A percentile compares a stretch with the other conserved stretches of the same genome.
Conservation (phyloP, 2,113 vertebrate species). For the Arvicanthis niloticus region DNA sequence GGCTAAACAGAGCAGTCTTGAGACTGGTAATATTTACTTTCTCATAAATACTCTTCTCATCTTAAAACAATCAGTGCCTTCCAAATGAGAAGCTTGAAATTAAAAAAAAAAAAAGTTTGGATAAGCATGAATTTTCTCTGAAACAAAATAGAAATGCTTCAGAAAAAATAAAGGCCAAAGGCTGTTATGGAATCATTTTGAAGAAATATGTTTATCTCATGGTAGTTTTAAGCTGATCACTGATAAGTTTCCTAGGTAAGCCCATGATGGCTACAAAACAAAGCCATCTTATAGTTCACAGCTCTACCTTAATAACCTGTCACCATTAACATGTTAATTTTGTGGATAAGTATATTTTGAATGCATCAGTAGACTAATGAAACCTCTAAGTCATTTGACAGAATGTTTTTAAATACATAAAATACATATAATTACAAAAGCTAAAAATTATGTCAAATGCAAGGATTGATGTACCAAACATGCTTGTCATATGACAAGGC, state of each 20-base stretch:
- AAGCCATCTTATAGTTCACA: fast-evolving
- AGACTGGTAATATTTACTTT: conserved; percentile 52
- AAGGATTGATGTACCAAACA: not conserved
- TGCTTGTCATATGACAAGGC: not conserved
- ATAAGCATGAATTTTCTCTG: conserved; percentile 70
- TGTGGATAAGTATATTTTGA: not conserved
- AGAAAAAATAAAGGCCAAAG: conserved; percentile 63
- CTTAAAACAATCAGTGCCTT: conserved; percentile 70
- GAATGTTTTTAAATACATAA: conserved; percentile 30
- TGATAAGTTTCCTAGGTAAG: not conserved
- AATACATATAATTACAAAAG: conserved; percentile 18
- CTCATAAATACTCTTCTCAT: conserved; percentile 73
- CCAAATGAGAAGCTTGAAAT: conserved; percentile 60
- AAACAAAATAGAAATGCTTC: conserved; percentile 73
- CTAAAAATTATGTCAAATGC: not conserved
- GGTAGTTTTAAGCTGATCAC: conserved; percentile 52
- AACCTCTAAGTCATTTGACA: not conserved
- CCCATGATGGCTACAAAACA: not conserved
- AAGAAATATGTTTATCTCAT: conserved; percentile 58
- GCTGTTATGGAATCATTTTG: conserved; percentile 70
- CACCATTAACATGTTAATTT: not conserved
- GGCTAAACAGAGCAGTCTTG: conserved; percentile 71
- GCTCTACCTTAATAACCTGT: not conserved
- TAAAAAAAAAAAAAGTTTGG: conserved; percentile 73
- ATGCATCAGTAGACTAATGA: not conserved